Percentiles rank a stretch among this genome's conserved stretches.
These are phyloP conservation scores for Drosophila borborema DNA, from an alignment of 2,888 invertebrate species.

Conservation along the genomic window DNA sequence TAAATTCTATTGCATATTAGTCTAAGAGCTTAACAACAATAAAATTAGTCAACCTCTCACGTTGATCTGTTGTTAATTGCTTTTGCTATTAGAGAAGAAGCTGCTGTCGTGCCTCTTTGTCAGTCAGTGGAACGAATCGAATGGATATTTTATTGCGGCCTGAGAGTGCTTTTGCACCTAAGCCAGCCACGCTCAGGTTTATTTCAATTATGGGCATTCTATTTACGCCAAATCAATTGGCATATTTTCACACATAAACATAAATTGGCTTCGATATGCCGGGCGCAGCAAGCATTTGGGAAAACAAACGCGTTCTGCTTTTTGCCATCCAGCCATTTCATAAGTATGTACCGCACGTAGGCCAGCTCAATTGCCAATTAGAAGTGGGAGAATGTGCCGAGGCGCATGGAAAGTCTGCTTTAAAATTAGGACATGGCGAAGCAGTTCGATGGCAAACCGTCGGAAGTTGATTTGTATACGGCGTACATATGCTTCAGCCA, in stretches of 20 bases:
- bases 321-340: slow-evolving; percentile 55
- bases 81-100: slow-evolving; percentile 4
- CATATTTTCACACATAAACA: slow-evolving; percentile 75
- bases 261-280: slow-evolving; percentile 65
- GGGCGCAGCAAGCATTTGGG: slow-evolving; percentile 49
- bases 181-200: slow-evolving; percentile 21
- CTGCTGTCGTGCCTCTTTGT: not conserved
- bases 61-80: slow-evolving; percentile 17
- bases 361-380: slow-evolving; percentile 82
- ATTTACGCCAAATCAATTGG: slow-evolving; percentile 65
- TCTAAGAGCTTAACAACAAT: not conserved
- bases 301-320: slow-evolving; percentile 50
- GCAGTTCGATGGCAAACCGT: slow-evolving; percentile 51
- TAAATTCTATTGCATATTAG: not conserved
- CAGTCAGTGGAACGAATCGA: slow-evolving; percentile 8
- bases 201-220: slow-evolving; percentile 56
- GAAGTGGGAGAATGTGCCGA: slow-evolving; percentile 53
- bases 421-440: slow-evolving; percentile 43
- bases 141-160: slow-evolving; percentile 36
- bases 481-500: slow-evolving; percentile 29
- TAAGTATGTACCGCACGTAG: slow-evolving; percentile 78
- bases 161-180: slow-evolving; percentile 9
- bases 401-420: slow-evolving; percentile 54
- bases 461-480: slow-evolving; percentile 82
- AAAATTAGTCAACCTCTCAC: not conserved